Percentiles rank a stretch among this genome's conserved stretches.
phyloP scores from a whole-genome alignment of 35 echinoderm and acorn worm species.

The Anneissia japonica region DNA sequence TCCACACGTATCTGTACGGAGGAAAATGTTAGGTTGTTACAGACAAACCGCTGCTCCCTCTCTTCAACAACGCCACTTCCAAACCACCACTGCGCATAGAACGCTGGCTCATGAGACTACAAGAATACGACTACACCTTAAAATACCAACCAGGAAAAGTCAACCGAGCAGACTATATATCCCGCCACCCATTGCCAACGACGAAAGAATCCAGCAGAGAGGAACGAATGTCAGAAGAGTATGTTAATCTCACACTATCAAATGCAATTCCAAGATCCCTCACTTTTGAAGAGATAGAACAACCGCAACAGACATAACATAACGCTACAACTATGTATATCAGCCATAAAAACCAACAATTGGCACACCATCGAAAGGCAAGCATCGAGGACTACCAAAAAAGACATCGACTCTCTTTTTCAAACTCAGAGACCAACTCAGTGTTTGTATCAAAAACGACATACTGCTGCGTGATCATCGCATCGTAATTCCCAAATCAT shows the following conservation, averaged over 20 bases:
- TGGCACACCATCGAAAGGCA: slow-evolving; percentile 29
- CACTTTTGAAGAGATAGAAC: slow-evolving; percentile 21
- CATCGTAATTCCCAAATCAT: slow-evolving; percentile 41
- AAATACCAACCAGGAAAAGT: slow-evolving; percentile 33
- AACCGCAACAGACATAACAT: slow-evolving; percentile 33
- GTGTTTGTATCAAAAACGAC: slow-evolving; percentile 22
- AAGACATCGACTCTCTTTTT: too few species aligned
- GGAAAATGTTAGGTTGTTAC: slow-evolving; percentile 24
- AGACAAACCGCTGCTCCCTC: slow-evolving; percentile 51
- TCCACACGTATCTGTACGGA: slow-evolving; percentile 51
- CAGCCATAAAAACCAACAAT: slow-evolving; percentile 22
- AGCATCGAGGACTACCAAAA: too few species aligned
- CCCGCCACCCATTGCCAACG: slow-evolving; percentile 12
- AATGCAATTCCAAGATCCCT: slow-evolving; percentile 69
- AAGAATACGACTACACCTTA: slow-evolving; percentile 56
- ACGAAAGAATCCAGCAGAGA: not conserved
- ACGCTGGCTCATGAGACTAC: slow-evolving; percentile 53
- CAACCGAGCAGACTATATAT: slow-evolving; percentile 66
- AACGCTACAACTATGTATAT: slow-evolving; percentile 18
- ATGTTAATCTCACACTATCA: slow-evolving; percentile 31
- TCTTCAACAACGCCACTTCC: slow-evolving; percentile 45
- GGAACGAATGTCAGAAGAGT: slow-evolving; percentile 48
- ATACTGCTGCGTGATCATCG: slow-evolving; percentile 45
- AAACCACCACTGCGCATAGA: slow-evolving; percentile 52
- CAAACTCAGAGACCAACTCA: too few species aligned